Evolutionary conservation across 2,113 vertebrate species (phyloP).

Genomic region (Scortum barcoo): DNA sequence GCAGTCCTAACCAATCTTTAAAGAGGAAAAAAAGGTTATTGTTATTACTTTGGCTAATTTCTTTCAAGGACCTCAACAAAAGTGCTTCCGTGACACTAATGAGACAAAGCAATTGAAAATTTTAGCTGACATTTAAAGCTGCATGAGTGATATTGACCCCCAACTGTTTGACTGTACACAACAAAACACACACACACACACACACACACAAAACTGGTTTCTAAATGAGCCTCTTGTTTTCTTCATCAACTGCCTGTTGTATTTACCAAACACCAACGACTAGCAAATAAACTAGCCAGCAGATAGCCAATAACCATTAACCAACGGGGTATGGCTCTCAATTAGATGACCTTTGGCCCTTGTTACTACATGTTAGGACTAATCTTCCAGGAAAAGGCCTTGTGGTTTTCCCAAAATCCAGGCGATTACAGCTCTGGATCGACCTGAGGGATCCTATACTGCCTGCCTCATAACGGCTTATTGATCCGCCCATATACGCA

Average conservation of each 20-base stretch:
- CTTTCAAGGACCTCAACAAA: not conserved
- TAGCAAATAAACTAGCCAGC: slow-evolving; percentile 46
- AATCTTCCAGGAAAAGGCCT: slow-evolving; percentile 58
- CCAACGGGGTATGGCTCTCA: slow-evolving; percentile 27
- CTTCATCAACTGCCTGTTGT: slow-evolving; percentile 40
- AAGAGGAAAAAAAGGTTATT: not conserved
- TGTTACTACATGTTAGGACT: slow-evolving; percentile 18
- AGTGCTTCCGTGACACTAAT: slow-evolving; percentile 19
- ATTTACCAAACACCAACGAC: slow-evolving; percentile 43
- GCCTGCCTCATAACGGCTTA: slow-evolving; percentile 78
- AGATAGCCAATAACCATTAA: slow-evolving; percentile 55
- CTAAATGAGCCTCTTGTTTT: slow-evolving; percentile 24
- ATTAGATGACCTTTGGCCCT: slow-evolving; percentile 57
- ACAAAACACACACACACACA: too few species aligned
- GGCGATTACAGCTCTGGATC: slow-evolving; percentile 75
- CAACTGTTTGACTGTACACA: slow-evolving; percentile 27
- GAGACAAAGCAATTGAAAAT: slow-evolving; percentile 18
- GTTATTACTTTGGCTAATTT: not conserved
- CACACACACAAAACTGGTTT: too few species aligned
- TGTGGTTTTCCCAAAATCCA: slow-evolving; percentile 41
- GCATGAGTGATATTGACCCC: slow-evolving; percentile 15
- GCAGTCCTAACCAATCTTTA: not conserved
- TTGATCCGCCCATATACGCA: slow-evolving; percentile 72
- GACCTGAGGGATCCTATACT: slow-evolving; percentile 64
- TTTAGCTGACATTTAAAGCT: slow-evolving; percentile 45